Evolutionary conservation across 2,113 vertebrate species (phyloP).

Genomic region (Carassius auratus): DNA sequence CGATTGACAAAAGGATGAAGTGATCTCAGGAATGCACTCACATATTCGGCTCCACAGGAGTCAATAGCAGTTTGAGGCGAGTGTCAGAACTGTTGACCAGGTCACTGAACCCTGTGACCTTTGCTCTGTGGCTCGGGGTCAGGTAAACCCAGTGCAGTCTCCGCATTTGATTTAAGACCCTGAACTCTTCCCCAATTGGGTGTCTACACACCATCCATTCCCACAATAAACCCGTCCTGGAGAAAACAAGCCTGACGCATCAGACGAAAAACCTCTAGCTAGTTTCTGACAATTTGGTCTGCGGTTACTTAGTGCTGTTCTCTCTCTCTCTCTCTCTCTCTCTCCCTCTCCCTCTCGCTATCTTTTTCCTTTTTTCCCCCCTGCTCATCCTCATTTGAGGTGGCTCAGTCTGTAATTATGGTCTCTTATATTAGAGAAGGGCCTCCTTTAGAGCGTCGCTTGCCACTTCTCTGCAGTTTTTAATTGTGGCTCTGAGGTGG

Average conservation of each 20-base stretch:
- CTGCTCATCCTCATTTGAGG: conserved; percentile 65
- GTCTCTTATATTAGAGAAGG: conserved; percentile 56
- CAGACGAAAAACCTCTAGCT: conserved; percentile 35
- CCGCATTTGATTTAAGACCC: conserved; percentile 38
- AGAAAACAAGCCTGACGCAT: conserved; percentile 36
- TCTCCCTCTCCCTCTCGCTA: conserved; percentile 1
- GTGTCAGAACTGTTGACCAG: conserved; percentile 41
- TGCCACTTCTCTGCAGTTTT: conserved; percentile 65
- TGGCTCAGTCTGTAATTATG: conserved; percentile 75
- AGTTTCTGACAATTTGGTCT: conserved; percentile 65
- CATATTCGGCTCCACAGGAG: conserved; percentile 53
- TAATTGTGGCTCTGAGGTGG: conserved; percentile 69
- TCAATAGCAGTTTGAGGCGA: conserved; percentile 38
- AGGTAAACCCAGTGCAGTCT: conserved; percentile 41
- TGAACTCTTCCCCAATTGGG: conserved; percentile 15
- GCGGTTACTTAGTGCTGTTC: conserved; percentile 51
- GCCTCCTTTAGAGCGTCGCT: conserved; percentile 61
- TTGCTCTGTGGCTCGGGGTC: conserved; percentile 49
- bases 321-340: conserved; percentile 22
- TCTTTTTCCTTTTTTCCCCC: not conserved
- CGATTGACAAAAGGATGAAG: conserved; percentile 26
- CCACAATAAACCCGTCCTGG: conserved; percentile 46
- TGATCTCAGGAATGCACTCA: conserved; percentile 61
- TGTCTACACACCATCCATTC: conserved; percentile 6
- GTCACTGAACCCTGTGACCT: conserved; percentile 51